Base-by-base conservation (phyloP, 2,113 vertebrate species). In the Strix aluco region DNA sequence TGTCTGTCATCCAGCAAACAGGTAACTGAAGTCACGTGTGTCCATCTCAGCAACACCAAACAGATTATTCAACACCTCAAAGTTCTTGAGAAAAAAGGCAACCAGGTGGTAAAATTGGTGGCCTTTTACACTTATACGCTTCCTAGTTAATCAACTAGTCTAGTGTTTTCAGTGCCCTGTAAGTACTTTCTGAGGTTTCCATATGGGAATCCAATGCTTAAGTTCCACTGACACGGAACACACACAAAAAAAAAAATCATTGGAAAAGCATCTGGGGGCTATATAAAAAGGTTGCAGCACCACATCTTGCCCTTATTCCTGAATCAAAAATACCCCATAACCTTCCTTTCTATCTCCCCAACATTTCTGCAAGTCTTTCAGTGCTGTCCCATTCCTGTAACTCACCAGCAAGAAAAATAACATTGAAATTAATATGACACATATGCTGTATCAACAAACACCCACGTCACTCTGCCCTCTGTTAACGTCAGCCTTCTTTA, bases 21-120 rank as follows among this genome's bases (percentile, higher is more conserved):
- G 27, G 46, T 59, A 88, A 74, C 38, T 34, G 20, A 55, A 81
- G 44, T 30, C 11, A 1, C 0, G 0, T 1, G 0, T 15, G 11
- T 42, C 32, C 20, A 27, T 52, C 55, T 62, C 34, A 51, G 12
- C 4, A 4, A 67, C 13, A 44, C 4, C 25, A n/a, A 80, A 82
- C 9, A 78, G 10, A 58, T 51, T 22, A 69, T 9, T 13, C 36
- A 89, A 21, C 14, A 67, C 1, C 14, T 73, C n/a, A 20, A 21
- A 51, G 21, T 22, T 74, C 44, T 67, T 57, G 26, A 70, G 16
- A 78, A 90, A 69, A 93, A 78, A 40, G 13, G 13, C 21, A 81
- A 44, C 2, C 16, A 57, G 4, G 8, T 22, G 7, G 36, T 40
- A 86, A 72, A 75, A 85, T 2, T 52, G n/a, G 15, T 49, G 10